These are phyloP conservation scores for Eupeodes latifasciatus DNA, from an alignment of 2,888 invertebrate species.

Conservation along the genomic window DNA sequence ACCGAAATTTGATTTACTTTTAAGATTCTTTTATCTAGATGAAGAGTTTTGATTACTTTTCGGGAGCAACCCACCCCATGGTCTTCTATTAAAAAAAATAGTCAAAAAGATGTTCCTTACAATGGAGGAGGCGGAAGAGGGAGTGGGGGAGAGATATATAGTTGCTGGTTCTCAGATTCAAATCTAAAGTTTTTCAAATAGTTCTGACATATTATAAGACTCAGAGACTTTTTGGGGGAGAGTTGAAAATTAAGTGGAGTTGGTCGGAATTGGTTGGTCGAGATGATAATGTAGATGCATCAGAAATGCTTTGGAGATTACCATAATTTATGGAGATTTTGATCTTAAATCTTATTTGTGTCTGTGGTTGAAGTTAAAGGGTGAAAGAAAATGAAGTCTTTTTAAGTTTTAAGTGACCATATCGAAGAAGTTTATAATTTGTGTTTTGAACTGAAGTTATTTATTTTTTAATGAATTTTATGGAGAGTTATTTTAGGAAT, in stretches of 20 bases:
- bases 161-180: slow-evolving; percentile 16
- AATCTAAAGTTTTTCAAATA: slow-evolving; percentile 49
- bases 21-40: slow-evolving; percentile 57
- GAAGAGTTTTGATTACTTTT: slow-evolving; percentile 71
- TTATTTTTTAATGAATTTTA: background rate
- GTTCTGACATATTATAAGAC: slow-evolving; percentile 29
- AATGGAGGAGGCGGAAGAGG: background rate
- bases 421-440: background rate
- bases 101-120: too few relatives aligned
- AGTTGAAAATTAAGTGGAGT: background rate
- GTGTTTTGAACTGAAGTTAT: background rate
- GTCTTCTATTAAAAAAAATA: background rate
- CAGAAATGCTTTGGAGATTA: slow-evolving; percentile 3
- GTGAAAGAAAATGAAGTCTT: background rate
- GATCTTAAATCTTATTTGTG: slow-evolving; percentile 23
- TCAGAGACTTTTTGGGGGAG: background rate
- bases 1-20: slow-evolving; percentile 71
- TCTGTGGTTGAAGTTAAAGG: background rate
- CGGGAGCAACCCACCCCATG: background rate
- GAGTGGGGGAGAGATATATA: background rate
- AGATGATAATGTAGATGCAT: background rate
- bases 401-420: background rate
- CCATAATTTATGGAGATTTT: slow-evolving; percentile 26
- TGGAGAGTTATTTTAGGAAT: background rate
- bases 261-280: background rate